A percentile compares a stretch with the other conserved stretches of the same genome.
These are phyloP conservation scores for Perca schrenkii DNA, from an alignment of 2,113 vertebrate species.

Conservation along the genomic window DNA sequence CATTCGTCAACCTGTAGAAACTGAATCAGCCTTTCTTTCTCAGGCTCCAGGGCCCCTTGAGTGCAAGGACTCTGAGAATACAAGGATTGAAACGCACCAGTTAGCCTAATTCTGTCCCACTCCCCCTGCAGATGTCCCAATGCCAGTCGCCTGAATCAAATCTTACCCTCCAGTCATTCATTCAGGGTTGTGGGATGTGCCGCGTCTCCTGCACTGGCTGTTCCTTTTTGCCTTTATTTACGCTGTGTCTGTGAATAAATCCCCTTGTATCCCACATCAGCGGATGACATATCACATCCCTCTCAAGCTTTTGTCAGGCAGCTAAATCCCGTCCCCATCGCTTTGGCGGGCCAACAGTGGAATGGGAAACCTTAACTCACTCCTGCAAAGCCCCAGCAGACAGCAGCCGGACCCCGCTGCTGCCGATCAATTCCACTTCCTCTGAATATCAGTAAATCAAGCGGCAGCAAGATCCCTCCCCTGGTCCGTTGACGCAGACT, in stretches of 20 bases:
- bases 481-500: constrained; percentile 65
- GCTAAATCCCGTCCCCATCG: constrained; percentile 76
- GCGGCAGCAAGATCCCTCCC: constrained; percentile 63
- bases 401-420: constrained; percentile 54
- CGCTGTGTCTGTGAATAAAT: constrained; percentile 70
- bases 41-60: constrained; percentile 1
- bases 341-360: constrained; percentile 48
- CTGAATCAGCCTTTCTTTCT: constrained; percentile 12
- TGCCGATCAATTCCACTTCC: constrained; percentile 78
- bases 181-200: constrained; percentile 55
- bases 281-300: constrained; percentile 79
- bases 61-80: constrained; percentile 30
- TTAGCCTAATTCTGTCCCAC: constrained; percentile 59
- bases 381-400: constrained; percentile 66
- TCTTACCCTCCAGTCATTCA: constrained; percentile 73
- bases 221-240: constrained; percentile 76
- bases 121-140: constrained; percentile 61
- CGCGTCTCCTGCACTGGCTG: constrained; percentile 66
- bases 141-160: constrained; percentile 77
- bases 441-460: constrained; percentile 83
- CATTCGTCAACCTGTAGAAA: constrained; percentile 31
- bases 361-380: constrained; percentile 75
- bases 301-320: constrained; percentile 75
- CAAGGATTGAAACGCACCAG: constrained; percentile 56
- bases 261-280: constrained; percentile 75